Evolutionary conservation across 2,888 invertebrate species (phyloP), one percentile per base, ranked within the genome.

Genomic region (Eubasilissa splendida): DNA sequence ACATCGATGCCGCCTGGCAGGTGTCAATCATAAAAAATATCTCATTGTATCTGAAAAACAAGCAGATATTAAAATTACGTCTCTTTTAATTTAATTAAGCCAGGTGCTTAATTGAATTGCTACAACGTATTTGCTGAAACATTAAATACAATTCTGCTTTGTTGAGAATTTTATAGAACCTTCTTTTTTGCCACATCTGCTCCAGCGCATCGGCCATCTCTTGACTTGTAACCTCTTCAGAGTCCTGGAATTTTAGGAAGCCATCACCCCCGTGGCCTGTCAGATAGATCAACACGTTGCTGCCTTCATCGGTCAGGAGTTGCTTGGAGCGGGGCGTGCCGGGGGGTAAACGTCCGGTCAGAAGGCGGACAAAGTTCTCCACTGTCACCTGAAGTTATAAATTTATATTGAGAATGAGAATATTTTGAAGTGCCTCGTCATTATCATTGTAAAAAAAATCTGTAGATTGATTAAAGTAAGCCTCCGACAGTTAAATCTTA

Each of bases 171-270:
- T 42, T 42, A 42, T 42, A n/a, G 14, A 12, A 96, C 95, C 98
- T 93, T 88, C 95, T 94, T 87, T 99, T 99, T 87, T 99, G 98
- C 97, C 98, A 99, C 99, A 99, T 99, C 89, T 99, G 99, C 87
- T 99, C 98, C 77, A 99, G 92, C 22, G 99, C 99, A 93, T 99
- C 99, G 22, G 99, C 99, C 85, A 99, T 90, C 87, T 99, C 99
- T 85, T 98, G 97, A 88, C 97, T 98, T 2, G 99, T 99, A 33
- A 99, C 96, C 89, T 99, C 99, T 87, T 99, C 99, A 0, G 99
- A 97, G 87, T 99, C 99, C 90, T 99, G 99, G 87, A 99, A 99
- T 88, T 99, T 99, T 0, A 99, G 90, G 87, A 99, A 99, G 0
- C 99, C 99, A 90, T 99, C 99, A 22, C 99, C 99, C 5, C 99